These are phyloP conservation scores for Melanotaenia parkinsoni DNA, from an alignment of 2,797 vertebrate genomes.

Conservation along the genomic window DNA sequence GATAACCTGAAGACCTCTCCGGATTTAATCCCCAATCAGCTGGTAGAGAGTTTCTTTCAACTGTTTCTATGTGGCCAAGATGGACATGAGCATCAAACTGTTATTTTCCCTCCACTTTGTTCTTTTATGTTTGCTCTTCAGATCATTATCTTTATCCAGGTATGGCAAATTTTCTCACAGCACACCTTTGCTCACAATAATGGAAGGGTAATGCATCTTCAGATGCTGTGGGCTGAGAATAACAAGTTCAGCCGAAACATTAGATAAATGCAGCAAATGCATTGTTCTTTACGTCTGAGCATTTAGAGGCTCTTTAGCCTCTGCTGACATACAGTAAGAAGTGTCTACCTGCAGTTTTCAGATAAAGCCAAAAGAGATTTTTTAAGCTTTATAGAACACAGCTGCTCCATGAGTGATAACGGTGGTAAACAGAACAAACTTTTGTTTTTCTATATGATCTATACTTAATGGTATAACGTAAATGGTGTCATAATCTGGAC, in stretches of 20 bases:
- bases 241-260: conserved; percentile 34
- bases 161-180: conserved; percentile 29
- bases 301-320: conserved; percentile 46
- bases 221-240: conserved; percentile 28
- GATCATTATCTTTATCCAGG: conserved; percentile 30
- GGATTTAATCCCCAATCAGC: neutral
- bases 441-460: conserved; percentile 46
- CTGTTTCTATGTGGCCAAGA: neutral
- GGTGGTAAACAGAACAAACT: conserved; percentile 32
- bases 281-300: conserved; percentile 51
- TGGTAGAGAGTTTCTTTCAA: neutral
- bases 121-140: conserved; percentile 8
- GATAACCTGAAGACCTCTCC: neutral
- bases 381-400: conserved; percentile 55
- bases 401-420: conserved; percentile 42
- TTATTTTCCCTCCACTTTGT: conserved; percentile 1
- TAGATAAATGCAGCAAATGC: conserved; percentile 59
- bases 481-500: conserved; percentile 61
- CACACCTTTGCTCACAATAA: conserved; percentile 44
- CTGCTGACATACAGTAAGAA: conserved; percentile 51
- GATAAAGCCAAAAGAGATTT: conserved; percentile 68
- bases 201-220: conserved; percentile 45
- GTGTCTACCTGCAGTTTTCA: conserved; percentile 67
- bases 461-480: conserved; percentile 53
- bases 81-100: neutral